Evolutionary conservation across 1,140 invertebrate species (phyloP).

Genomic region (Neodiprion fabricii): DNA sequence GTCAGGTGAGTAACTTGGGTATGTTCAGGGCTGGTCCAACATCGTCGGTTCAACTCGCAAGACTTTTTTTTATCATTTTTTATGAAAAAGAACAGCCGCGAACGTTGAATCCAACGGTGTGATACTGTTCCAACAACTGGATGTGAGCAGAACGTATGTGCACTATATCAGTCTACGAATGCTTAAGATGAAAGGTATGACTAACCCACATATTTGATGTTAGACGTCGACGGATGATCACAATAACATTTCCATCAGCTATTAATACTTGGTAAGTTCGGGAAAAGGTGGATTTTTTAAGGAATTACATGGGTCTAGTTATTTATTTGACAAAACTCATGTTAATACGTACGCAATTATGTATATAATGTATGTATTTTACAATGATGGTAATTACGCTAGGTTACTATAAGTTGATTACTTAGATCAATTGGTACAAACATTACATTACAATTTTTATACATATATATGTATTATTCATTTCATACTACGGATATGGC

Average conservation of each 20-base stretch:
- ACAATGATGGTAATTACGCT: background rate
- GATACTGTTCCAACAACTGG: no score
- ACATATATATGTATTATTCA: background rate
- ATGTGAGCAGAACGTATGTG: no score
- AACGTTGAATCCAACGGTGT: no score
- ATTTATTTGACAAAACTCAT: background rate
- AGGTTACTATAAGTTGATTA: background rate
- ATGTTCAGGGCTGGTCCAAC: background rate
- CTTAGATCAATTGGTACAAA: background rate
- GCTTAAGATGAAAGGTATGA: background rate
- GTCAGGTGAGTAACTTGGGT: background rate
- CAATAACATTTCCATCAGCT: background rate
- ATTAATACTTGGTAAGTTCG: background rate
- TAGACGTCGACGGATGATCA: background rate
- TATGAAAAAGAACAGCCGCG: no score
- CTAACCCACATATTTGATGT: background rate
- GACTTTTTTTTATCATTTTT: no score
- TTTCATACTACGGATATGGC: no score
- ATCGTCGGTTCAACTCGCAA: no score
- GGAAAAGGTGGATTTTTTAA: background rate
- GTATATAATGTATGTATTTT: background rate
- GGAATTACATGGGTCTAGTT: background rate
- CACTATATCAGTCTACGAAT: background rate
- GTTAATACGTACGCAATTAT: no score
- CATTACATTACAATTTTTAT: background rate